These are phyloP conservation scores for Oncorhynchus masou DNA, from an alignment of 2,113 vertebrate species.

Conservation along the genomic window DNA sequence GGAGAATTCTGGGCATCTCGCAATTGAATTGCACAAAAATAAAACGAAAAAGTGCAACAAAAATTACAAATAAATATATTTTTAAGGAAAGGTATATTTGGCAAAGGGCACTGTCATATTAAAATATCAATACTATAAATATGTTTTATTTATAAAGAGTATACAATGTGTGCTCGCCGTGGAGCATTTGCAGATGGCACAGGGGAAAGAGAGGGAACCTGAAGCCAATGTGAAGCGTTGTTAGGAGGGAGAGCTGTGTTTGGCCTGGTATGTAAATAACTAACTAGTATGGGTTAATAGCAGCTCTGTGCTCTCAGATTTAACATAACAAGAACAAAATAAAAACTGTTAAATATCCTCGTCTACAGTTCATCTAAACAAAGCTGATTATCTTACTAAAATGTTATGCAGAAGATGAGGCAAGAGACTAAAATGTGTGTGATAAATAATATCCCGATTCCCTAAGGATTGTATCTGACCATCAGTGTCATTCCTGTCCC, in stretches of 20 bases:
- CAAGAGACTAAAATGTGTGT: constrained; percentile 60
- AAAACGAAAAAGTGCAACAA: constrained; percentile 6
- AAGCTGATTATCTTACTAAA: constrained; percentile 74
- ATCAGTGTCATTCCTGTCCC: constrained; percentile 71
- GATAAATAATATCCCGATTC: constrained; percentile 60
- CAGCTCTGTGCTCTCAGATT: constrained; percentile 32
- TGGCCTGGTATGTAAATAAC: constrained; percentile 52
- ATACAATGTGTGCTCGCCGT: neutral
- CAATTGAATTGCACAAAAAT: neutral
- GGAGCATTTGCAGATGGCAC: constrained; percentile 4
- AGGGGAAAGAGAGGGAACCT: constrained; percentile 5
- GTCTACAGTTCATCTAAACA: constrained; percentile 59
- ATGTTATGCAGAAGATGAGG: constrained; percentile 72
- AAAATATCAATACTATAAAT: neutral
- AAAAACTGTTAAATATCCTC: constrained; percentile 55
- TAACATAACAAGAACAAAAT: neutral
- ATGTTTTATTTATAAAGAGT: neutral
- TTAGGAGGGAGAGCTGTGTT: constrained; percentile 35
- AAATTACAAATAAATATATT: neutral
- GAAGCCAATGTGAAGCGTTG: constrained; percentile 26
- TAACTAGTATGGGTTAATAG: constrained; percentile 53
- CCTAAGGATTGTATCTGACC: constrained; percentile 66
- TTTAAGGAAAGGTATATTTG: constrained; percentile 2
- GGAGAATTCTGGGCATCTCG: neutral
- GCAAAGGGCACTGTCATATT: neutral